Percentiles rank a stretch among this genome's conserved stretches.
These are phyloP conservation scores for Coenobita brevimanus DNA, from an alignment of 1,140 invertebrate species.

Conservation along the genomic window DNA sequence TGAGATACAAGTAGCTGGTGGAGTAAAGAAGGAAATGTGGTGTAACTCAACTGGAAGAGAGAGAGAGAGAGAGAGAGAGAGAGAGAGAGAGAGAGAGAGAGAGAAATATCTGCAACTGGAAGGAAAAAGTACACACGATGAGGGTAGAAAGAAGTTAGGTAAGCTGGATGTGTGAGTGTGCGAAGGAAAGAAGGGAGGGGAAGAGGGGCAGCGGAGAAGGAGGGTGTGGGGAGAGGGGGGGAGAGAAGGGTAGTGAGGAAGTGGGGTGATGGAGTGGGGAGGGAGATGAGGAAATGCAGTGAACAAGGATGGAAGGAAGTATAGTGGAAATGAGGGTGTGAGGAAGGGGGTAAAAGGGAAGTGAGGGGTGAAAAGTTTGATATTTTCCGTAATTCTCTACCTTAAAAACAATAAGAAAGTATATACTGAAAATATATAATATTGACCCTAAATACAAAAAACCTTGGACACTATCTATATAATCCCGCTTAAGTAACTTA, in stretches of 20 bases:
- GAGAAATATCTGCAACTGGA: not conserved
- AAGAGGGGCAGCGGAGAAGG: not conserved
- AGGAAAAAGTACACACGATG: not conserved
- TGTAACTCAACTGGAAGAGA: not conserved
- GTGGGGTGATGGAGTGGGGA: not conserved
- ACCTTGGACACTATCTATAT: too few species aligned
- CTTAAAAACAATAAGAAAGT: too few species aligned
- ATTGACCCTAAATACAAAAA: too few species aligned
- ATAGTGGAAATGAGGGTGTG: not conserved
- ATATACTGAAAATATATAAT: too few species aligned
- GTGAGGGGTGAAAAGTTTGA: too few species aligned
- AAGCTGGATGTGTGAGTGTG: not conserved
- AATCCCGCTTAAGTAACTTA: too few species aligned
- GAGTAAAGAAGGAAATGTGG: not conserved
- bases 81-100: conserved; percentile 34
- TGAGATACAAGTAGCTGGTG: not conserved
- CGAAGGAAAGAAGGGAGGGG: conserved; percentile 19
- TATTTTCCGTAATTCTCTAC: too few species aligned
- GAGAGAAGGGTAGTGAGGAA: conserved; percentile 1
- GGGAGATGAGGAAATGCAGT: not conserved
- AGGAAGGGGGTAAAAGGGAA: not conserved
- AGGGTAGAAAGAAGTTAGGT: not conserved
- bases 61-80: not conserved
- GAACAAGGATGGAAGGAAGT: too few species aligned
- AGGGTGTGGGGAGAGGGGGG: not conserved